Conservation (phyloP, 2,888 invertebrate genomes). For the Stenolophus ochropezus region DNA sequence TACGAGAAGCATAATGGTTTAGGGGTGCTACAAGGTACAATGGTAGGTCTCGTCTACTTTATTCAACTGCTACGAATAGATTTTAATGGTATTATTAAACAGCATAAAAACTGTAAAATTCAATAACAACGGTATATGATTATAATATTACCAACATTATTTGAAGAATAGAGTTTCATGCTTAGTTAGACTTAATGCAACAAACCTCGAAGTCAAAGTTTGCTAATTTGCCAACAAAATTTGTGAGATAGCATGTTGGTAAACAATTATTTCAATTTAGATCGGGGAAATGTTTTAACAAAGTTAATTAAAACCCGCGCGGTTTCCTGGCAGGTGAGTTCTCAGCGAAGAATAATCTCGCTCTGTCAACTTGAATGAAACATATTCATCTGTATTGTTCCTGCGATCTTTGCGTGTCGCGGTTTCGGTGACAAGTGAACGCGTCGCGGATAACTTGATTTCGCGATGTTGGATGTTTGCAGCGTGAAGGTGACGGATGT, state of each 20-base stretch:
- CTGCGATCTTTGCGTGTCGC: conserved; percentile 9
- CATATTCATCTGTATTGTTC: conserved; percentile 25
- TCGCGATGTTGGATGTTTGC: conserved; percentile 4
- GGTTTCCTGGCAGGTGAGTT: conserved; percentile 2
- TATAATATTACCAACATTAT: too few relatives aligned
- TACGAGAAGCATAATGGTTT: too few relatives aligned
- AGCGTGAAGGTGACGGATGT: not conserved
- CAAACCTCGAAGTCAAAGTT: not conserved
- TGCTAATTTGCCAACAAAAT: conserved; percentile 9
- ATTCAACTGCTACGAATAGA: too few relatives aligned
- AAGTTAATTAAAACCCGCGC: conserved; percentile 21
- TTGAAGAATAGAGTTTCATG: too few relatives aligned
- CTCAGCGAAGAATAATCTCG: conserved; percentile 9
- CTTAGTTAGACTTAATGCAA: not conserved
- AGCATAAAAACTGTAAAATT: too few relatives aligned
- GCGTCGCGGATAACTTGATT: conserved; percentile 9
- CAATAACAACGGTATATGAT: too few relatives aligned
- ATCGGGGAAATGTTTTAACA: conserved; percentile 30
- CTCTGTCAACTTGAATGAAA: conserved; percentile 31
- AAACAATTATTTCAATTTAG: conserved; percentile 25
- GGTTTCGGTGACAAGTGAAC: conserved; percentile 35
- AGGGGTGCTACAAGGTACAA: too few relatives aligned
- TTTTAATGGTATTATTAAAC: too few relatives aligned
- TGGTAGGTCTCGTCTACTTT: too few relatives aligned
- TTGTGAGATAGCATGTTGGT: not conserved